Evolutionary conservation across 1,140 invertebrate species (phyloP).

Genomic region (Elymnias hypermnestra): DNA sequence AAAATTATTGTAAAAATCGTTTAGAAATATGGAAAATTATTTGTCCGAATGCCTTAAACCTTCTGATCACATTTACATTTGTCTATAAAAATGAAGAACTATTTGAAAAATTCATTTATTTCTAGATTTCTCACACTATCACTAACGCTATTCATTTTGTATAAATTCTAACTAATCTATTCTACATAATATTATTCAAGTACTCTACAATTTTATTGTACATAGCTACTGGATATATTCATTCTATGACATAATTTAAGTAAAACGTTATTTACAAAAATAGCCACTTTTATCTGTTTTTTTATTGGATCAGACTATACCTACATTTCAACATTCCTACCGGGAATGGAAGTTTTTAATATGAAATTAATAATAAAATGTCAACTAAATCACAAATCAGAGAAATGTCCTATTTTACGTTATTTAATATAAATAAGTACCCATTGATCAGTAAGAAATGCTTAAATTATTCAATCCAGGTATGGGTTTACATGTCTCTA

Average conservation of each 20-base stretch:
- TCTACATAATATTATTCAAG: constrained; percentile 53
- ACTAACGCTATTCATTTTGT: constrained; percentile 62
- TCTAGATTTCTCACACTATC: constrained; percentile 58
- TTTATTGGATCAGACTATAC: constrained; percentile 51
- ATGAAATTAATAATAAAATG: constrained; percentile 13
- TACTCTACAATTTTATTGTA: constrained; percentile 74
- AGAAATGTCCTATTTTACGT: too few relatives aligned
- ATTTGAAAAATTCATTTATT: constrained; percentile 59
- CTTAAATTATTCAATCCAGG: too few relatives aligned
- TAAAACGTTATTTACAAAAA: constrained; percentile 74
- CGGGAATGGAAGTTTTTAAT: constrained; percentile 36
- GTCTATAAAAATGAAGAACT: constrained; percentile 40
- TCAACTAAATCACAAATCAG: neutral
- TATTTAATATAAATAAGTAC: neutral
- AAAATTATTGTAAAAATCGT: too few relatives aligned
- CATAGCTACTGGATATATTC: constrained; percentile 70
- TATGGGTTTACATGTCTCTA: too few relatives aligned
- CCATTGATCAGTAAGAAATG: constrained; percentile 3
- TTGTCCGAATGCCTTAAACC: neutral
- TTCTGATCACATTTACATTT: neutral
- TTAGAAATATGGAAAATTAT: too few relatives aligned
- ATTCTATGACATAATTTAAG: constrained; percentile 70
- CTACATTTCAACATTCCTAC: constrained; percentile 29
- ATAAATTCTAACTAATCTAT: constrained; percentile 70
- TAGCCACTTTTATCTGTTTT: constrained; percentile 59